These are phyloP conservation scores for Tylochromis polylepis DNA, from an alignment of 2,113 vertebrate species.

Conservation along the genomic window DNA sequence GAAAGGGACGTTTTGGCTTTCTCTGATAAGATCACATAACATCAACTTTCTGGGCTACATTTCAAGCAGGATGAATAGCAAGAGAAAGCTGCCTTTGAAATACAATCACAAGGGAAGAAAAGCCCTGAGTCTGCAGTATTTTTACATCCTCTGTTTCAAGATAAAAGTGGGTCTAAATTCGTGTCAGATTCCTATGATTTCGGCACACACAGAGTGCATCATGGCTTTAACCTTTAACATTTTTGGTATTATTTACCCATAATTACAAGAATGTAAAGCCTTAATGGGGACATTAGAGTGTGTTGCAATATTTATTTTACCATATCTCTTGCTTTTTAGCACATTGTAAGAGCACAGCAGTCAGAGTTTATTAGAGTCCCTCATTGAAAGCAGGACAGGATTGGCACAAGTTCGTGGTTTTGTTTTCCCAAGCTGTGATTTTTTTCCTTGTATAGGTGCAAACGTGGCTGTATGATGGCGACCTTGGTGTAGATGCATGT, in stretches of 20 bases:
- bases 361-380: not conserved
- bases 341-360: not conserved
- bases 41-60: slow-evolving; percentile 72
- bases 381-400: not conserved
- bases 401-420: not conserved
- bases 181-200: slow-evolving; percentile 7
- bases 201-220: not conserved
- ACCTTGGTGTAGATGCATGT: slow-evolving; percentile 12
- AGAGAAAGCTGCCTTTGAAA: slow-evolving; percentile 84
- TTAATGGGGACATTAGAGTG: not conserved
- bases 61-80: slow-evolving; percentile 76
- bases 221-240: not conserved
- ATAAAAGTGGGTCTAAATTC: slow-evolving; percentile 43
- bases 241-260: not conserved
- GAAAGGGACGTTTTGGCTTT: slow-evolving; percentile 65
- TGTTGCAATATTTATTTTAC: not conserved
- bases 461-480: slow-evolving; percentile 3
- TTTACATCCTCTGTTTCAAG: slow-evolving; percentile 50
- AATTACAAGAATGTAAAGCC: not conserved
- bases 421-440: not conserved
- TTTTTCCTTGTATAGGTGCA: slow-evolving; percentile 2
- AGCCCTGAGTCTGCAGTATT: slow-evolving; percentile 71
- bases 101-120: slow-evolving; percentile 56
- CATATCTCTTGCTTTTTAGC: not conserved
- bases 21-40: slow-evolving; percentile 77